Evolutionary conservation across 2,888 invertebrate genomes (phyloP).

Genomic region (Periphyllus acericola): DNA sequence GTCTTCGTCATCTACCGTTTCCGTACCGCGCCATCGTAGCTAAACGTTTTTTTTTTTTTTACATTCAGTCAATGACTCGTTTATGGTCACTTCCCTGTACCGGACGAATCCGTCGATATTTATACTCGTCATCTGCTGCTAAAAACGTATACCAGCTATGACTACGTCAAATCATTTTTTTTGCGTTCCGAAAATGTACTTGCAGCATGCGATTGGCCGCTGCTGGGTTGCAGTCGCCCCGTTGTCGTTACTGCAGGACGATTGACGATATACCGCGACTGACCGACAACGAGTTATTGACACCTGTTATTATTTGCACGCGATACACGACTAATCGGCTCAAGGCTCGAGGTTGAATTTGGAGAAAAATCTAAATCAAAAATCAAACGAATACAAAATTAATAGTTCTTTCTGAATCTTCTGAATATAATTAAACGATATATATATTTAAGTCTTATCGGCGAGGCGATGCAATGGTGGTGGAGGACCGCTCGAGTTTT

Average conservation of each 20-base stretch:
- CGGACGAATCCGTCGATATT: no score
- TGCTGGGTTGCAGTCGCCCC: background rate
- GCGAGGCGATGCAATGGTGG: no score
- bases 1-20: no score
- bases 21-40: no score
- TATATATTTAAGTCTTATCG: background rate
- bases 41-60: no score
- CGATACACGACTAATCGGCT: background rate
- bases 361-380: background rate
- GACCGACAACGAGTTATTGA: conserved; percentile 21
- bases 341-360: background rate
- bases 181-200: background rate
- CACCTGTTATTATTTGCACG: conserved; percentile 35
- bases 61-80: no score
- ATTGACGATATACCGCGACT: background rate
- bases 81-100: no score
- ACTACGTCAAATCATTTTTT: background rate
- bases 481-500: conserved; percentile 1
- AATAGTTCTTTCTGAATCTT: conserved; percentile 14
- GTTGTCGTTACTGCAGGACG: background rate
- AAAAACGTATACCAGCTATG: background rate
- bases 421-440: conserved; percentile 8
- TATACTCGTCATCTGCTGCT: no score
- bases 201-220: background rate
- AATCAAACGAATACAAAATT: conserved; percentile 4